Evolutionary conservation across 1,140 invertebrate genomes (phyloP), one percentile per base, ranked within the genome.

Genomic region (Nixonia krombeini): DNA sequence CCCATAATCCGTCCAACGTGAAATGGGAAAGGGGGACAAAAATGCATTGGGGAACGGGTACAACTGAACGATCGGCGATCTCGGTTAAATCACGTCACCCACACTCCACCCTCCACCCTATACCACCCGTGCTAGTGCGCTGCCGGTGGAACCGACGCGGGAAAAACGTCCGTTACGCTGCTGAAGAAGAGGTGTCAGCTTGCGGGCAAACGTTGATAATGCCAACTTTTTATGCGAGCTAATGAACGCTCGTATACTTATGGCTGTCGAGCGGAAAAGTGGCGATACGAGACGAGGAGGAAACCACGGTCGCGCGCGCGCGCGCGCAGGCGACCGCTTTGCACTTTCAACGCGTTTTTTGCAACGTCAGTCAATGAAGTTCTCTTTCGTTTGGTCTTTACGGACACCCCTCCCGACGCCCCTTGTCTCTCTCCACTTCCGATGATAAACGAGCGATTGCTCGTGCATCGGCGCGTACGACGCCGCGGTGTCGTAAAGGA

Each of bases 341-440:
- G 73, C 74, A 78, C 77, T 78, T 75, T 79, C 78, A 73, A 64
- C 70, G 62, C 46, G 63, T 74, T 78, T 70, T 79, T 80, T 79
- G 74, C 68, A 13, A 55, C 38, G 13, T 53, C 61, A 78, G 70
- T 67, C 74, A 72, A 78, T 73, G 66, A 76, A 78, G 63, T 77
- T 80, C 75, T 76, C 74, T 76, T 78, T 78, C 76, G 72, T 76
- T 78, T 47, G 55, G 62, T 57, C 62, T 70, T 72, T 72, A 64
- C 58, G 52, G 56, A 64, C 51, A 53, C 41, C 38, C 18, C 18
- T 47, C 7, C 63, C n/a, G n/a, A n/a, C 10, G 10, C 21, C 15
- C 57, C 63, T 59, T 62, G 59, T 71, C 62, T 61, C 46, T 56
- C 59, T 45, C 41, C 28, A 64, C 46, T 61, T 55, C 61, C 67